Percentiles rank a stretch among this genome's conserved stretches.
Conservation (phyloP, 2,797 vertebrate species). For the Lepus oiostolus region DNA sequence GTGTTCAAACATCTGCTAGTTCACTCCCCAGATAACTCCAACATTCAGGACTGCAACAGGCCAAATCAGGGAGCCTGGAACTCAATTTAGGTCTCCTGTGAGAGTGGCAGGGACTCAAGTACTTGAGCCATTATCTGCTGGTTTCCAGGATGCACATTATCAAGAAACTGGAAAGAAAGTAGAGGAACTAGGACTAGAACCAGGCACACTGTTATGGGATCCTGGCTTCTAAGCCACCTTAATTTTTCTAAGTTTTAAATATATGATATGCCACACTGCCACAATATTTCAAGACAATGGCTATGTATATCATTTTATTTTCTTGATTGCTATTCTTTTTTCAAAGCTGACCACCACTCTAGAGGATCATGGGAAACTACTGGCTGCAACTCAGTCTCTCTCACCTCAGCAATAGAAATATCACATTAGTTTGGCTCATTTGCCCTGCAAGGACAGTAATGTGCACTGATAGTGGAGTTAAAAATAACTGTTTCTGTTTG, state of each 20-base stretch:
- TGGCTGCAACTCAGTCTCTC: background rate
- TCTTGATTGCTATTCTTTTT: background rate
- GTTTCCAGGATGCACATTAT: no score
- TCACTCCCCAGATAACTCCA: no score
- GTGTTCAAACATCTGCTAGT: no score
- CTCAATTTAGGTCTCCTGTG: no score
- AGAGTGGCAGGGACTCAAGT: no score
- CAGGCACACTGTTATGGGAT: no score
- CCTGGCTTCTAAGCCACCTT: no score
- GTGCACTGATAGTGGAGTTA: slow-evolving; percentile 59
- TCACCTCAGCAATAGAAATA: slow-evolving; percentile 34
- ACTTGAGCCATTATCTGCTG: no score
- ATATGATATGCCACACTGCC: background rate
- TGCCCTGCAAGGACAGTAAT: slow-evolving; percentile 51
- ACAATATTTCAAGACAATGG: background rate
- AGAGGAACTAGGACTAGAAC: no score
- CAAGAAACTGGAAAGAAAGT: no score
- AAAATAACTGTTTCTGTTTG: slow-evolving; percentile 74
- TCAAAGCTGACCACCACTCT: background rate
- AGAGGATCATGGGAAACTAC: background rate
- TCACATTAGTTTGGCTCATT: slow-evolving; percentile 19
- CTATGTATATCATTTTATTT: background rate
- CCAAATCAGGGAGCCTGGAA: no score
- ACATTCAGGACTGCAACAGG: no score
- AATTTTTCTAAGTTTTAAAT: background rate